A percentile compares a stretch with the other conserved stretches of the same genome.
phyloP scores from a whole-genome alignment of 2,888 invertebrate species.

The Zonitis immaculata region DNA sequence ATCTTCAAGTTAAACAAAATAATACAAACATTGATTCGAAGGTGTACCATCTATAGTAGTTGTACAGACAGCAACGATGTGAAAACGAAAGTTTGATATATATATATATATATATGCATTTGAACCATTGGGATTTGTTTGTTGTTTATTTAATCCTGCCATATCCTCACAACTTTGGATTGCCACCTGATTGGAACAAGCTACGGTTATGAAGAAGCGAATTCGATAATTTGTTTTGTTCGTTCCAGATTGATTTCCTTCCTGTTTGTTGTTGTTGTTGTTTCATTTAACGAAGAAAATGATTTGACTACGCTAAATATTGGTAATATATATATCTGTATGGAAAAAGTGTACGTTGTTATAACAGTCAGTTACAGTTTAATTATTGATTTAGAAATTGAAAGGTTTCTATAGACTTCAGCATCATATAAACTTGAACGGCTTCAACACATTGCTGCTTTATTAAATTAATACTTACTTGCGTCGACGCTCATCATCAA shows the following conservation, averaged over 20 bases:
- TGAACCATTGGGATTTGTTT: slow-evolving; percentile 33
- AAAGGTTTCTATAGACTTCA: slow-evolving; percentile 35
- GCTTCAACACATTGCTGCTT: slow-evolving; percentile 37
- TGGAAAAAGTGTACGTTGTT: too few species aligned
- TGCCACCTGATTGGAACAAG: too few species aligned
- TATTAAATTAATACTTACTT: slow-evolving; percentile 39
- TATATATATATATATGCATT: slow-evolving; percentile 39
- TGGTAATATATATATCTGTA: too few species aligned
- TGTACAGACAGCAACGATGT: slow-evolving; percentile 27
- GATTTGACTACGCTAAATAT: too few species aligned
- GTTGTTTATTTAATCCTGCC: slow-evolving; percentile 10
- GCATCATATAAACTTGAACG: slow-evolving; percentile 29
- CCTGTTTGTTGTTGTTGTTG: too few species aligned
- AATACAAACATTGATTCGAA: slow-evolving; percentile 27
- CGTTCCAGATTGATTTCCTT: too few species aligned
- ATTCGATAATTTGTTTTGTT: too few species aligned
- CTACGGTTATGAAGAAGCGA: too few species aligned
- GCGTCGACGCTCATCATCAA: slow-evolving; percentile 15
- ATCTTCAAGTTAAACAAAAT: slow-evolving; percentile 8
- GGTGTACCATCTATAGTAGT: slow-evolving; percentile 25
- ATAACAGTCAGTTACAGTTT: slow-evolving; percentile 11
- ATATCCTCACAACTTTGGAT: too few species aligned
- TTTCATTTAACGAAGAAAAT: too few species aligned
- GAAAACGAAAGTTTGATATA: slow-evolving; percentile 42
- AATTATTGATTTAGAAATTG: slow-evolving; percentile 31